Base-by-base conservation (phyloP, 2,888 invertebrate genomes). In the Myopa tessellatipennis region DNA sequence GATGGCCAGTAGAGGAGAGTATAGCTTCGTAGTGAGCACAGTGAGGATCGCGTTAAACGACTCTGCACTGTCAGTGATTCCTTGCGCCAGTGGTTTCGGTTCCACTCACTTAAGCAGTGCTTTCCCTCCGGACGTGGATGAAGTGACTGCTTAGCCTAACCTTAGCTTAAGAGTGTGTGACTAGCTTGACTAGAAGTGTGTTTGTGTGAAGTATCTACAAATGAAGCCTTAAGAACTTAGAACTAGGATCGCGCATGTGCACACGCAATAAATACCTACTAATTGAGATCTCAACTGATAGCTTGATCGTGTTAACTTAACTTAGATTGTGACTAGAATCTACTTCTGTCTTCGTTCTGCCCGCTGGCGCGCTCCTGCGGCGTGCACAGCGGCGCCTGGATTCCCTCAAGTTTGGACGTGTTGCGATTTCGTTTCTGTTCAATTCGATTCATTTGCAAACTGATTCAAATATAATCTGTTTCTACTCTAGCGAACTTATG, bases 391-490 rank as follows among this genome's bases (percentile, higher is more conserved):
- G 34, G 50, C 40, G 7, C 67, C 71, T 63, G 61, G 8, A 36
- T 72, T 45, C 75, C 78, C 79, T 75, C 71, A 77, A 78, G 82
- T 81, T 82, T 83, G 84, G 84, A 84, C 84, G 83, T 84, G 82
- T 84, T 81, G 79, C 82, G 84, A 83, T 83, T 80, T 82, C 74
- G 71, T 78, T 63, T 63, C 36, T 26, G 34, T 65, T 65, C 18
- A 65, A 65, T 36, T 65, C 65, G 38, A 65, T 65, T 65, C 34
- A 55, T 55, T 68, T 40, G 36, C 71, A 71, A 68, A 79, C 36
- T 67, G 34, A 67, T 16, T 38, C 34, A 67, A 63, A 67, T 55
- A n/a, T 4, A 55, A 55, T 55, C 14, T n/a, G 8, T 4, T 4
- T 55, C 55, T 55, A 55, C 55, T 55, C 55, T 55, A 45, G 45